Evolutionary conservation across 2,113 vertebrate species (phyloP).

Genomic region (Anoura caudifer): DNA sequence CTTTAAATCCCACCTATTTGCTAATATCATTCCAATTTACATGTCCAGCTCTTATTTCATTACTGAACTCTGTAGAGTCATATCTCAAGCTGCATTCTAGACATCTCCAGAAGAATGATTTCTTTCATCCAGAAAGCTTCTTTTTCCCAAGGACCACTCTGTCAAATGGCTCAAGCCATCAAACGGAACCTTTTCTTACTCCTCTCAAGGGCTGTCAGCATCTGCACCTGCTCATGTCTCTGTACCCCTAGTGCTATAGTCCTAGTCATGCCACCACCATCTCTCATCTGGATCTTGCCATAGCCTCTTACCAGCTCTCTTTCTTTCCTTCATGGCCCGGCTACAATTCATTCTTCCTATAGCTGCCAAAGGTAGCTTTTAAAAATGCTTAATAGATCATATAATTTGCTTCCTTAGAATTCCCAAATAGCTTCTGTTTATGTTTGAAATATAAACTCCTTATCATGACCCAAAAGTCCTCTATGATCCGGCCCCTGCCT

Average conservation of each 20-base stretch:
- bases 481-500: background rate
- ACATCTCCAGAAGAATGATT: background rate
- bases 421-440: background rate
- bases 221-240: background rate
- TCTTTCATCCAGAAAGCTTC: background rate
- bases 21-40: background rate
- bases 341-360: background rate
- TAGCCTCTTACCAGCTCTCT: background rate
- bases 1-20: background rate
- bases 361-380: background rate
- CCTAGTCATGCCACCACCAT: accelerated
- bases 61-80: background rate
- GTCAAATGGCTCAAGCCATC: background rate
- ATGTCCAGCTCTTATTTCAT: background rate
- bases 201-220: background rate
- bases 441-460: background rate
- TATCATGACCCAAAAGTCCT: background rate
- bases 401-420: background rate
- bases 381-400: background rate
- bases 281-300: background rate
- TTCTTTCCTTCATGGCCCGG: background rate
- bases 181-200: background rate
- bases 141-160: background rate
- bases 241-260: too few relatives aligned
- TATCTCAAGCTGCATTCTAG: background rate